phyloP scores from a whole-genome alignment of 2,113 vertebrate genomes.

The Dolichallabes microphthalmus region DNA sequence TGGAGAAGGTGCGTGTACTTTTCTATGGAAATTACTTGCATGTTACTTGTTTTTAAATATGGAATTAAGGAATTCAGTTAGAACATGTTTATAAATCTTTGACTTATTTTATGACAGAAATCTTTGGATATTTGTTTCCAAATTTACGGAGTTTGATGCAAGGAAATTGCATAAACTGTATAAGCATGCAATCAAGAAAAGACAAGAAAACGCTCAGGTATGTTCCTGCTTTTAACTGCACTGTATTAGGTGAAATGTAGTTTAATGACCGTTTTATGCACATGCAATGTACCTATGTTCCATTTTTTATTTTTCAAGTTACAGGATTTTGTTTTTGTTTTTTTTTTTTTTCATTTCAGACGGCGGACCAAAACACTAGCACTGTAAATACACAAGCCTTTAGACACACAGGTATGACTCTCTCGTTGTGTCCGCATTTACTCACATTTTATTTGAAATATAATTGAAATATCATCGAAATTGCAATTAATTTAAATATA shows the following conservation, averaged over 20 bases:
- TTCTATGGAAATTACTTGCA: too few relatives aligned
- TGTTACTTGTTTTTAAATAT: too few relatives aligned
- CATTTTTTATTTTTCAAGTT: not conserved
- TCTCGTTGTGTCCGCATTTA: not conserved
- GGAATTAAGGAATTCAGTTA: not conserved
- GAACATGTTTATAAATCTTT: not conserved
- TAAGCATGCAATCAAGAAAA: conserved; percentile 98
- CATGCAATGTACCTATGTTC: not conserved
- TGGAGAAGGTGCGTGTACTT: conserved; percentile 87
- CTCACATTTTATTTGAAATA: not conserved
- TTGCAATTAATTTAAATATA: too few relatives aligned
- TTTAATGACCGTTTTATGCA: not conserved
- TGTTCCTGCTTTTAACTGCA: not conserved
- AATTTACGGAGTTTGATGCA: conserved; percentile 98
- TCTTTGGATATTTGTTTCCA: conserved; percentile 98
- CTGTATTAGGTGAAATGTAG: not conserved
- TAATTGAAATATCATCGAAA: not conserved
- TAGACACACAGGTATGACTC: conserved; percentile 86
- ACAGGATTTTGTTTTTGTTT: not conserved
- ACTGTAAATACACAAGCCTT: conserved; percentile 76
- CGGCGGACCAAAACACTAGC: conserved; percentile 85
- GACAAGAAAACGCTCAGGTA: conserved; percentile 91
- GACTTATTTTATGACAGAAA: conserved; percentile 74
- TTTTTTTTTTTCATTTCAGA: conserved; percentile 72
- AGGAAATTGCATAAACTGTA: conserved; percentile 96